phyloP scores from a whole-genome alignment of 2,113 vertebrate genomes.

The Arvicanthis niloticus region DNA sequence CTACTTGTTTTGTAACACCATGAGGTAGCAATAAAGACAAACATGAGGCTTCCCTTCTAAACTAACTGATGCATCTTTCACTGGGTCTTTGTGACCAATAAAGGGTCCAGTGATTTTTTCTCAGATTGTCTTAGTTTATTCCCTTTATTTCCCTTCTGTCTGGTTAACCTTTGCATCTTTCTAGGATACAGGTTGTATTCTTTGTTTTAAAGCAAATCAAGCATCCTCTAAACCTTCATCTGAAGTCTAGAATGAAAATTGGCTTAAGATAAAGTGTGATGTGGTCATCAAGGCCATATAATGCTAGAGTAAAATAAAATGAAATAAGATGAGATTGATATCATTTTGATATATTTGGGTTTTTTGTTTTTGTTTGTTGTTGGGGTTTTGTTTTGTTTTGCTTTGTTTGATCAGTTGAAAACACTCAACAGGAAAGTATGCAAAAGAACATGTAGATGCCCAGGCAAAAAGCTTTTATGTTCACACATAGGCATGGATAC shows the following conservation, averaged over 20 bases:
- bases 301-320: background rate
- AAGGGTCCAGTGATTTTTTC: background rate
- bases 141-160: background rate
- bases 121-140: background rate
- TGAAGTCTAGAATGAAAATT: background rate
- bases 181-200: background rate
- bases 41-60: background rate
- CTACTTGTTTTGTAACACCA: accelerated
- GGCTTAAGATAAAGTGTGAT: background rate
- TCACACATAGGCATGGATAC: background rate
- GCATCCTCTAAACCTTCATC: background rate
- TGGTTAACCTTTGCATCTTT: background rate
- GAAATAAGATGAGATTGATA: background rate
- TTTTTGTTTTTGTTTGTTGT: background rate
- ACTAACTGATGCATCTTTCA: background rate
- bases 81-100: background rate
- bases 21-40: background rate
- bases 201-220: background rate
- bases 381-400: no score
- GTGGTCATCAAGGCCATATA: background rate
- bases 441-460: background rate
- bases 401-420: background rate
- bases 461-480: background rate
- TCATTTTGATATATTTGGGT: background rate
- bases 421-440: background rate